Conservation (phyloP, 1,140 invertebrate species). For the Brachionus asplanchnoidis region DNA sequence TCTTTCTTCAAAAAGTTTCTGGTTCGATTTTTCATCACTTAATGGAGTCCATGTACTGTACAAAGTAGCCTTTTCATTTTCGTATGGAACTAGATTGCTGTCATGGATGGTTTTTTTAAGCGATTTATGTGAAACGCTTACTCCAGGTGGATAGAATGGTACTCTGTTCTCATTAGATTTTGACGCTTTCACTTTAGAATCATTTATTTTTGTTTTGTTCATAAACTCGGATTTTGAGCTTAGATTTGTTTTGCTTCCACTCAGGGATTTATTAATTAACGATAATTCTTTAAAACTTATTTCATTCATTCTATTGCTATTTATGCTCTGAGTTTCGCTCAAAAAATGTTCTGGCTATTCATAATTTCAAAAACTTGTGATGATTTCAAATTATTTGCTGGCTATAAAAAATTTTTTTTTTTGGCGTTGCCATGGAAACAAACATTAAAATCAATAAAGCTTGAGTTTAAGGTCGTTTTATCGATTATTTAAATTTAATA, state of each 20-base stretch:
- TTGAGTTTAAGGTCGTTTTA: neutral
- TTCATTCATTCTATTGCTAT: conserved; percentile 15
- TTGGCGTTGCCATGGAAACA: neutral
- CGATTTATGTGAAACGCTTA: neutral
- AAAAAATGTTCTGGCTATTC: neutral
- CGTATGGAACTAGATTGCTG: conserved; percentile 25
- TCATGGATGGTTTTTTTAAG: conserved; percentile 11
- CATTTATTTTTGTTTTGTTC: neutral
- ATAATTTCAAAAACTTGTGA: neutral
- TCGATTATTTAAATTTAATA: neutral
- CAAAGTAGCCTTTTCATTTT: conserved; percentile 34
- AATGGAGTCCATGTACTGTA: conserved; percentile 42
- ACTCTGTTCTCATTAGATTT: conserved; percentile 4
- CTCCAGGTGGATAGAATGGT: conserved; percentile 32
- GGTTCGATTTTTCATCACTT: conserved; percentile 41
- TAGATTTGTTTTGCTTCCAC: conserved; percentile 13
- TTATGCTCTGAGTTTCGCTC: neutral
- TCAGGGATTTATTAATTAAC: conserved; percentile 14
- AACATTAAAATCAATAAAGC: neutral
- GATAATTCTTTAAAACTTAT: conserved; percentile 30
- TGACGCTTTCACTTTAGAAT: neutral
- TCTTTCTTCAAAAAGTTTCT: conserved; percentile 39
- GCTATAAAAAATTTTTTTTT: neutral
- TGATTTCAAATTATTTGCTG: neutral
- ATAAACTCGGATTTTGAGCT: neutral